phyloP scores from a whole-genome alignment of 2,888 invertebrate species.

The Scaeva pyrastri region DNA sequence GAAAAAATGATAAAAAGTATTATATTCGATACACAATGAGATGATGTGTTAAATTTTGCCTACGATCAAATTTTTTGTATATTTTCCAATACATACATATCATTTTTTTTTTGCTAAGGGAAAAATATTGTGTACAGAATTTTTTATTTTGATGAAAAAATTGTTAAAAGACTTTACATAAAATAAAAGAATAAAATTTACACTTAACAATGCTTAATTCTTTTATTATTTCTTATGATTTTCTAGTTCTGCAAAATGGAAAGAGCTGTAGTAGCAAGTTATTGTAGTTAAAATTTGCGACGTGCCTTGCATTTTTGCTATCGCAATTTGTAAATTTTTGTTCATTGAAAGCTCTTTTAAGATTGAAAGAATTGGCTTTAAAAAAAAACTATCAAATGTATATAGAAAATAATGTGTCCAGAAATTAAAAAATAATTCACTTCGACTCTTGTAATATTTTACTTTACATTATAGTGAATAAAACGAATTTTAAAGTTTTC shows the following conservation, averaged over 20 bases:
- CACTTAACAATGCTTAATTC: conserved; percentile 39
- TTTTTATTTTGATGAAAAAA: conserved; percentile 22
- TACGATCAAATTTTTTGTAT: conserved; percentile 15
- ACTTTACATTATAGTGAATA: too few relatives aligned
- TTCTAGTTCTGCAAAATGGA: not conserved
- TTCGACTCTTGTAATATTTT: too few relatives aligned
- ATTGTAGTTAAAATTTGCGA: not conserved
- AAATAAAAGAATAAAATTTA: conserved; percentile 59
- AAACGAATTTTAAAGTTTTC: too few relatives aligned
- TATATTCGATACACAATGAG: conserved; percentile 26
- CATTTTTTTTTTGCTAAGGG: conserved; percentile 17
- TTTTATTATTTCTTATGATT: conserved; percentile 28
- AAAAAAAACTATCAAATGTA: too few relatives aligned
- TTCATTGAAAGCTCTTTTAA: not conserved
- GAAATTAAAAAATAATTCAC: too few relatives aligned
- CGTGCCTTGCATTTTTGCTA: not conserved
- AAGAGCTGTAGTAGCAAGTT: conserved; percentile 65
- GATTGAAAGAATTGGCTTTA: too few relatives aligned
- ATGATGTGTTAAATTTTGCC: conserved; percentile 39
- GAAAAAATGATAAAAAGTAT: conserved; percentile 17
- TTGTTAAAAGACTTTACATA: conserved; percentile 53
- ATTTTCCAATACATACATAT: conserved; percentile 30
- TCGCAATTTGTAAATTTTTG: not conserved
- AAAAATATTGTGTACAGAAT: conserved; percentile 45
- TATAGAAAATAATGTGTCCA: too few relatives aligned